Percentiles rank a stretch among this genome's conserved stretches.
Evolutionary conservation across 1,140 invertebrate genomes (phyloP).

Genomic region (Drosophila mauritiana): DNA sequence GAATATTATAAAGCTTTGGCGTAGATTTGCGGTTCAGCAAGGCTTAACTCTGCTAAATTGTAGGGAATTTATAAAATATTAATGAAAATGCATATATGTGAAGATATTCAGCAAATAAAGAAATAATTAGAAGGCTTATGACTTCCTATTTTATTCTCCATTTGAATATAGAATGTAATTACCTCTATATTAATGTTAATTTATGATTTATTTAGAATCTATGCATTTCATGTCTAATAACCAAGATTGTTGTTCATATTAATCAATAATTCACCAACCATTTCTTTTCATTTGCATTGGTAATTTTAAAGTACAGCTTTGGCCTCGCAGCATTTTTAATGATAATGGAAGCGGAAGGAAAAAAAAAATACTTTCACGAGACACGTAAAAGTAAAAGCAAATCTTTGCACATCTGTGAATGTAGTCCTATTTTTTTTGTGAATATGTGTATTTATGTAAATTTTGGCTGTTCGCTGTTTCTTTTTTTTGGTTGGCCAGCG

Average conservation of each 20-base stretch:
- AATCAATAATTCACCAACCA: constrained; percentile 14
- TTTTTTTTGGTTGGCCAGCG: constrained; percentile 39
- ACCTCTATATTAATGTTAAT: neutral
- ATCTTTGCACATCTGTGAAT: constrained; percentile 64
- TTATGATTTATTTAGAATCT: neutral
- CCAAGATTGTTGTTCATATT: neutral
- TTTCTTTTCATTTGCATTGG: constrained; percentile 33
- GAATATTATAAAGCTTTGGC: neutral
- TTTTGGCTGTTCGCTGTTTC: constrained; percentile 21
- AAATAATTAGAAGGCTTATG: no score
- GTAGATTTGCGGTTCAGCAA: neutral
- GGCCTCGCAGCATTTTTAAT: constrained; percentile 20
- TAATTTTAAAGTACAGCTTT: constrained; percentile 18
- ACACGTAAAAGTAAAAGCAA: constrained; percentile 48
- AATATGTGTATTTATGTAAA: constrained; percentile 44
- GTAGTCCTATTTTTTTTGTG: constrained; percentile 10
- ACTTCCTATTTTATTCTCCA: neutral
- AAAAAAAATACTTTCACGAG: constrained; percentile 10
- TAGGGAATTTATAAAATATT: no score
- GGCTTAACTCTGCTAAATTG: neutral
- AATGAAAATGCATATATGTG: no score
- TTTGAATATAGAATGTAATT: no score
- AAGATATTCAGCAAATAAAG: no score
- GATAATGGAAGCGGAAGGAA: constrained; percentile 15
- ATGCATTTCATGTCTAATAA: neutral